Evolutionary conservation across 92 coral and sea anemone species (phyloP).

Genomic region (Zoanthus sansibaricus): DNA sequence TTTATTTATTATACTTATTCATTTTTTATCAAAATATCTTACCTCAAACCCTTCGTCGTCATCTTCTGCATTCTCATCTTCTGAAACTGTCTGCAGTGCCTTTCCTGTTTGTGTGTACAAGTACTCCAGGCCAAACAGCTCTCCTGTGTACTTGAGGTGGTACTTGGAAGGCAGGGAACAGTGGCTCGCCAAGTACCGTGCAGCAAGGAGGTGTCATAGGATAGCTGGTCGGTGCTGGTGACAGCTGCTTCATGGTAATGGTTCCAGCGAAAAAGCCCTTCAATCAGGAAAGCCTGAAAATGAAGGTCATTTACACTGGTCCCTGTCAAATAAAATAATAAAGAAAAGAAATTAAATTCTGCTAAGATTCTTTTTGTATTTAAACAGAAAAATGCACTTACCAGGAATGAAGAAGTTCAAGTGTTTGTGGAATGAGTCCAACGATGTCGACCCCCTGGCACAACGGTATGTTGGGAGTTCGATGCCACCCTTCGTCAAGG

Average conservation of each 20-base stretch:
- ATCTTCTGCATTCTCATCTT: background rate
- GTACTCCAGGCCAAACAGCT: background rate
- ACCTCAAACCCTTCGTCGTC: slow-evolving; percentile 7
- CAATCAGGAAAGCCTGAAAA: slow-evolving; percentile 44
- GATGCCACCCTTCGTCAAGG: slow-evolving; percentile 49
- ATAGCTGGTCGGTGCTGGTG: background rate
- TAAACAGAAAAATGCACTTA: background rate
- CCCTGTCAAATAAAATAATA: slow-evolving; percentile 13
- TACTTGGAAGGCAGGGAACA: background rate
- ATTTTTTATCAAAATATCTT: background rate
- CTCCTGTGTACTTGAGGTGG: background rate
- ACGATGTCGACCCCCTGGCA: slow-evolving; percentile 69
- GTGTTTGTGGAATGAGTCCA: slow-evolving; percentile 74
- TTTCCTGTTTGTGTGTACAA: background rate
- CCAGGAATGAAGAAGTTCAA: slow-evolving; percentile 60
- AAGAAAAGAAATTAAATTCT: background rate
- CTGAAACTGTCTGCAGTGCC: background rate
- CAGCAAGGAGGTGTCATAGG: background rate
- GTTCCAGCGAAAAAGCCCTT: slow-evolving; percentile 22
- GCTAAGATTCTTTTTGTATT: background rate
- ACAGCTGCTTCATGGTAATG: background rate
- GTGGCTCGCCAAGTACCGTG: background rate
- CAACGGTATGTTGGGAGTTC: slow-evolving; percentile 65
- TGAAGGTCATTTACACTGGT: slow-evolving; percentile 39
- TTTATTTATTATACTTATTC: too few relatives aligned